Base-by-base conservation (phyloP, 1,140 invertebrate genomes). In the Palaemon carinicauda region DNA sequence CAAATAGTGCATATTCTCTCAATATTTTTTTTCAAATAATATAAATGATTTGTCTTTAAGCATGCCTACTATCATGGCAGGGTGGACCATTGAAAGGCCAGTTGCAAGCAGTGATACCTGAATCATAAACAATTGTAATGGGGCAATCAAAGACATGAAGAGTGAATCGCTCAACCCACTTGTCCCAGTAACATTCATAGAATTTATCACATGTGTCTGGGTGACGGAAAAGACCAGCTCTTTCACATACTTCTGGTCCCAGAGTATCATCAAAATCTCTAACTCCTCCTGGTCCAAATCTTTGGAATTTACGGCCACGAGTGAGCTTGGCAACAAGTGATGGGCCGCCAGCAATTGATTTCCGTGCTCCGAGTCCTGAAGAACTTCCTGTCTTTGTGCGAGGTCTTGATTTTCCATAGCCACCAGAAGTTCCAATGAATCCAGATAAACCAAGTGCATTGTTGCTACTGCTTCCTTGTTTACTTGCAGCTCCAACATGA, bases 161-260 rank as follows among this genome's bases (percentile, higher is more conserved):
- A 7, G 95, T 96, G 90, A 94, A 97, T 88, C 93, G 94, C 87
- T 96, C 94, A 88, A 96, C 95, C 91, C 94, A 95, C 86, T 94
- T 93, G 90, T 97, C 96, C 95, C 95, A 97, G 90, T 95, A 94
- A 90, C 96, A 97, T 51, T 95, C 94, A 90, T 96, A 97, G 92
- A 96, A 97, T 90, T 96, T 96, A 90, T 96, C 96, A 90, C 96
- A 96, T 84, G 95, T 93, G 80, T 94, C 94, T 0, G 96, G 96
- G 91, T 96, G 96, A 90, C 95, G 93, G 92, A 97, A 97, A 0
- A 97, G 92, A 90, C 96, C 96, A 9, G 95, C 93, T 90, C 96
- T 92, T 86, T 95, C 94, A 90, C 96, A 97, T 33, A 95, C 94
- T 90, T 92, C 90, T 1, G 92, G 92, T 92, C 27, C 91, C 1